A percentile compares a stretch with the other conserved stretches of the same genome.
phyloP scores from a whole-genome alignment of 2,113 vertebrate species.

The Ptilonorhynchus violaceus region DNA sequence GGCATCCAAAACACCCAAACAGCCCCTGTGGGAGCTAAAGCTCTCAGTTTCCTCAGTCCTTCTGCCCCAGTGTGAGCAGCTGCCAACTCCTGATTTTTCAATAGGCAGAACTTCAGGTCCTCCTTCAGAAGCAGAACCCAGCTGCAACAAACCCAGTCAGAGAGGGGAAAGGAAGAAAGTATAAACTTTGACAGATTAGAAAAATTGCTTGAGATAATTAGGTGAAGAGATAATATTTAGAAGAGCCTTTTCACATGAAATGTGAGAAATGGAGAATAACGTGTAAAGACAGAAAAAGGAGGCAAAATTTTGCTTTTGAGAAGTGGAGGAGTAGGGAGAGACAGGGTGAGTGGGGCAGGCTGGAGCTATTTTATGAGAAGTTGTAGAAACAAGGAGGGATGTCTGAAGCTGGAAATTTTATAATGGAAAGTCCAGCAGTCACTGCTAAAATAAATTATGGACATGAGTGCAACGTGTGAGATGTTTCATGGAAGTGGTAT shows the following conservation, averaged over 20 bases:
- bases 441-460: neutral
- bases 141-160: neutral
- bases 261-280: neutral
- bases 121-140: neutral
- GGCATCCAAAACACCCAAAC: neutral
- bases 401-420: neutral
- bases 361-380: neutral
- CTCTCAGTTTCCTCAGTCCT: neutral
- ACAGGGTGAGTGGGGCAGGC: neutral
- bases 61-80: neutral
- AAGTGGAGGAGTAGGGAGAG: neutral
- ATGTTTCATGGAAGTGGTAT: neutral
- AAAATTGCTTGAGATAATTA: neutral
- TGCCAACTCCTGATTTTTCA: neutral
- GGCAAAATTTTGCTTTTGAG: neutral
- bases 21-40: neutral
- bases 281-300: neutral
- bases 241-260: neutral
- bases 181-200: neutral
- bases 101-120: neutral
- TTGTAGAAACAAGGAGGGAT: neutral
- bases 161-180: neutral
- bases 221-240: neutral
- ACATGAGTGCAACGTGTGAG: neutral
- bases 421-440: slow-evolving; percentile 20